Base-by-base conservation (phyloP, 2,888 invertebrate genomes). In the Philonicus albiceps region DNA sequence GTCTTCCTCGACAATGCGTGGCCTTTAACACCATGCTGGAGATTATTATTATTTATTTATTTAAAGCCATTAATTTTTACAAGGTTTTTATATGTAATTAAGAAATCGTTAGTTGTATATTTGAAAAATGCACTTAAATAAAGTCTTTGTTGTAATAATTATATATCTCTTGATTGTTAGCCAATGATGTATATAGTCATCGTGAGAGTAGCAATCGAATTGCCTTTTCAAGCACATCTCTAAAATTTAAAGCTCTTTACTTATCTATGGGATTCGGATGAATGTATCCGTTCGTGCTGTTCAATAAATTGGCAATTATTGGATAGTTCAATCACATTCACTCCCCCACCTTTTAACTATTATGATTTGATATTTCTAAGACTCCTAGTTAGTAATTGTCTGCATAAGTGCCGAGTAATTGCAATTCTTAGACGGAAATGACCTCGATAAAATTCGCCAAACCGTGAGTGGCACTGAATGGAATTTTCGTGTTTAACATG, bases 401-500 rank as follows among this genome's bases (percentile, higher is more conserved):
- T 64, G 27, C 64, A 64, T 64, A 64, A 27, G 5, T 64, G 19
- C 64, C 19, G 64, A 64, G 64, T 27, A 19, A 64, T 22, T 27
- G 22, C 2, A 64, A 64, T 27, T 64, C 27, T 64, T 64, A 27
- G 64, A 64, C 64, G 64, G 22, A 64, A 64, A 11, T 64, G 55
- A 64, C 81, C 81, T 83, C 64, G 37, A 64, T 64, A 22, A 64
- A 64, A 64, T 64, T 64, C 11, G 64, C 64, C 64, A 64, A 22
- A 27, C 0, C 19, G 13, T 64, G 64, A 64, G 64, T 27, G 64
- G 27, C 22, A 34, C 64, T 64, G 55, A 64, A 34, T 83, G 81
- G 81, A 64, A 83, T 83, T 83, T 83, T 37, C 34, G 19, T 55
- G 81, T 83, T 64, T 22, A 83, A 64, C 64, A 83, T 37, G 64